Base-by-base conservation (phyloP, 2,797 vertebrate species). In the Coranthus polyacanthus region DNA sequence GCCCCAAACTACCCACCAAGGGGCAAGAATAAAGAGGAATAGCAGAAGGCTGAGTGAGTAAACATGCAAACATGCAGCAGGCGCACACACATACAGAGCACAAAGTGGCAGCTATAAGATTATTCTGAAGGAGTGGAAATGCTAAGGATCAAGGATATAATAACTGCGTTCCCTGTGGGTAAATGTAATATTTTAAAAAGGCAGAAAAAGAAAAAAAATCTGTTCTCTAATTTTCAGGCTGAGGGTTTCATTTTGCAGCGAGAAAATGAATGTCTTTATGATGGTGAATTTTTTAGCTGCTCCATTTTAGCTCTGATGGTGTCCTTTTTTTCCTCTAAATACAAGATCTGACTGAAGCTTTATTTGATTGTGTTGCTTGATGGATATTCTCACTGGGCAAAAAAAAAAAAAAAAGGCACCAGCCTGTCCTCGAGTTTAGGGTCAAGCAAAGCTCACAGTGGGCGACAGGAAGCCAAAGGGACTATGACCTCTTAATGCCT, bases 401-500 rank as follows among this genome's bases (percentile, higher is more conserved):
- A 15, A 45, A 58, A 56, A 47, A 43, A 53, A 12, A 1, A 11
- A 15, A 29, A 65, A 63, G 42, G 61, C 11, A 5, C 21, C 57
- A 43, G 68, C 55, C 55, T 73, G 58, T 36, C 46, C 49, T 71
- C 60, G 55, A 84, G 82, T 86, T 84, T 76, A 44, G 82, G 89
- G 88, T 90, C 89, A 86, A 75, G 59, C 65, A n/a, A 66, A 32
- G 61, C 53, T 82, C 82, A 26, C 88, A 70, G 87, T 37, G 60
- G 84, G 82, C 26, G 38, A 70, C 88, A 71, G 83, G 86, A 85
- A 84, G 81, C 84, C 52, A 2, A 64, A 74, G 87, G 84, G 84
- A 75, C 68, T 3, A 59, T 65, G 64, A 41, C 82, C 68, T 65
- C 54, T 60, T 74, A 84, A 75, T 6, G 60, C 71, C 68, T 91